Conservation (phyloP, 2,113 vertebrate genomes). For the Arenaria interpres region DNA sequence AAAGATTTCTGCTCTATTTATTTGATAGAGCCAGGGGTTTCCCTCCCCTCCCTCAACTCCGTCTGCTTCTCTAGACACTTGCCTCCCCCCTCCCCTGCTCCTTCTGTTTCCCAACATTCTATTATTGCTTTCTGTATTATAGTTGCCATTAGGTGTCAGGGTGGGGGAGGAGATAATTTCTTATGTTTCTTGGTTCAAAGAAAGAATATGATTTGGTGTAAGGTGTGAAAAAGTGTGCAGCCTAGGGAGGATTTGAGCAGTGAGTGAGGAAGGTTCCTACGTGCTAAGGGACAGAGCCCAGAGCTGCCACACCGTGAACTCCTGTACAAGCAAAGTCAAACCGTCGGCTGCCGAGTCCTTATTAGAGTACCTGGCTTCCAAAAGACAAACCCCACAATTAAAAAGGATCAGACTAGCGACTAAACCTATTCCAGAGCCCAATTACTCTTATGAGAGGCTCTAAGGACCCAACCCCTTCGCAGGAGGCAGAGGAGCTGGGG, state of each 20-base stretch:
- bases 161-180: not conserved
- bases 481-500: not conserved
- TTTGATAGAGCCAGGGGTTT: constrained; percentile 47
- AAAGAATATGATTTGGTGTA: not conserved
- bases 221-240: not conserved
- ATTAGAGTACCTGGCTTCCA: not conserved
- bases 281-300: not conserved
- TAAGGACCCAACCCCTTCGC: not conserved
- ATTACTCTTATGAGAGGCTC: not conserved
- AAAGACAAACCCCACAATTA: not conserved
- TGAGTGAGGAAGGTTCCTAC: not conserved
- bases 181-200: not conserved
- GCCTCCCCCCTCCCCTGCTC: not conserved
- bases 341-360: accelerated
- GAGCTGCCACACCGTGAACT: not conserved
- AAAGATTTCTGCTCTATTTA: constrained; percentile 73
- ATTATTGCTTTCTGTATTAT: not conserved
- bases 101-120: constrained; percentile 12
- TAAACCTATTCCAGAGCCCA: not conserved
- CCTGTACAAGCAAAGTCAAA: not conserved
- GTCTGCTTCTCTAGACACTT: constrained; percentile 42
- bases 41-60: not conserved
- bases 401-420: not conserved
- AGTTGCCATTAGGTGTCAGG: not conserved
- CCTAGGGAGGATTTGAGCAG: not conserved